Evolutionary conservation across 2,888 invertebrate genomes (phyloP).

Genomic region (Temnothorax unifasciatus): DNA sequence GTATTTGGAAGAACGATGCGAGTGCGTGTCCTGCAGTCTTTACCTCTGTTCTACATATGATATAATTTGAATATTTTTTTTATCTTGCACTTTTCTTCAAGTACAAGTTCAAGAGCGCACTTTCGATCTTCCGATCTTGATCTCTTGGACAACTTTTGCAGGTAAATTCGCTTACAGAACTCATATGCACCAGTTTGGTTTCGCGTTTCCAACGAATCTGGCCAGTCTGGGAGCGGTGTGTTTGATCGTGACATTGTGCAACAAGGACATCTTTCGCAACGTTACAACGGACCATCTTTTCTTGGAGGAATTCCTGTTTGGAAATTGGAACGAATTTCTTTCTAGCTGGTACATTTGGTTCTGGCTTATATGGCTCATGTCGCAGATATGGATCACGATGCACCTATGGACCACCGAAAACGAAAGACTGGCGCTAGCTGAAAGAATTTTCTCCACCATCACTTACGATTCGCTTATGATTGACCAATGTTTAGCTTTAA

Average conservation of each 20-base stretch:
- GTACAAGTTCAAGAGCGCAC: not conserved
- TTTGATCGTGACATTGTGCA: conserved; percentile 90
- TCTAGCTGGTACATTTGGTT: conserved; percentile 90
- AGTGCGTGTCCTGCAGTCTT: not conserved
- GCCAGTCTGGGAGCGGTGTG: conserved; percentile 92
- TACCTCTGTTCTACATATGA: not conserved
- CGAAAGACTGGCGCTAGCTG: conserved; percentile 94
- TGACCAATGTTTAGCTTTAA: conserved; percentile 94
- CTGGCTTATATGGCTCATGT: conserved; percentile 93
- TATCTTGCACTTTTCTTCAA: not conserved
- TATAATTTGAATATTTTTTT: not conserved
- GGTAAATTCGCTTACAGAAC: conserved; percentile 95
- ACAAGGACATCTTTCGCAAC: conserved; percentile 88
- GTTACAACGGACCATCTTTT: conserved; percentile 87
- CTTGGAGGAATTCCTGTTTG: conserved; percentile 85
- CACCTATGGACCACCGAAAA: conserved; percentile 95
- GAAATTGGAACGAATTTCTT: conserved; percentile 88
- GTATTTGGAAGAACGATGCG: too few relatives aligned
- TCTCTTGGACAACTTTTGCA: conserved; percentile 69
- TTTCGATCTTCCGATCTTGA: not conserved
- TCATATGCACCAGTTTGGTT: conserved; percentile 95
- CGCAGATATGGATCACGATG: conserved; percentile 94
- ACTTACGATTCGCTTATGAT: conserved; percentile 94
- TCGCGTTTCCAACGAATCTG: conserved; percentile 93
- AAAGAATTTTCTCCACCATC: conserved; percentile 93